A percentile compares a stretch with the other conserved stretches of the same genome.
phyloP scores from a whole-genome alignment of 2,113 vertebrate genomes.

The Phoenicopterus ruber region DNA sequence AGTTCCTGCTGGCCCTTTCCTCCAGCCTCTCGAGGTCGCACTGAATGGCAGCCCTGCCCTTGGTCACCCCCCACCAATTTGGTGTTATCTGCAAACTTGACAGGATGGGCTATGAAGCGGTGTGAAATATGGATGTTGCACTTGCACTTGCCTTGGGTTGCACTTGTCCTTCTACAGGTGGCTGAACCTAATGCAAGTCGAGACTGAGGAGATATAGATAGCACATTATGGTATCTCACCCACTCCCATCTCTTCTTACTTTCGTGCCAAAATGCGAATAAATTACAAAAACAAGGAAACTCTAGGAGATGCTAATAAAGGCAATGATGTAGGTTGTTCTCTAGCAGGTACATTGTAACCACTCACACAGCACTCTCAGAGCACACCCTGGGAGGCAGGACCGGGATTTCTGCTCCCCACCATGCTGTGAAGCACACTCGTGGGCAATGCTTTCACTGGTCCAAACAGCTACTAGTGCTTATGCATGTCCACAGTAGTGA shows the following conservation, averaged over 20 bases:
- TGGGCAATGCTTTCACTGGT: not conserved
- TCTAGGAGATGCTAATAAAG: not conserved
- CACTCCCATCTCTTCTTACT: not conserved
- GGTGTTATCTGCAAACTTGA: not conserved
- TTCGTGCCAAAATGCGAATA: not conserved
- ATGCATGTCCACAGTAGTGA: rapidly evolving
- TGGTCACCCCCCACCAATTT: not conserved
- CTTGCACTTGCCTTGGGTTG: not conserved
- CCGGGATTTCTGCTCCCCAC: not conserved
- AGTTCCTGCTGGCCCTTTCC: not conserved
- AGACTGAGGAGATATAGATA: not conserved
- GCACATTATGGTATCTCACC: not conserved
- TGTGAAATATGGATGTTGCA: not conserved
- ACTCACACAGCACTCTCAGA: not conserved
- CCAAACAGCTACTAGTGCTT: not conserved
- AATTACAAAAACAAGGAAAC: not conserved
- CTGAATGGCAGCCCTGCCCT: not conserved
- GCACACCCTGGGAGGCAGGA: not conserved
- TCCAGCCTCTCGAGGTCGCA: not conserved
- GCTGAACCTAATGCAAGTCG: not conserved
- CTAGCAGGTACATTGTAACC: not conserved
- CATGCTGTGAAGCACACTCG: not conserved
- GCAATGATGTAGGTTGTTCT: not conserved
- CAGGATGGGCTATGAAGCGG: not conserved
- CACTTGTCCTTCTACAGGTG: not conserved